Percentiles rank a stretch among this genome's conserved stretches.
Conservation (phyloP, 1,140 invertebrate species). For the Drosophila parvula region DNA sequence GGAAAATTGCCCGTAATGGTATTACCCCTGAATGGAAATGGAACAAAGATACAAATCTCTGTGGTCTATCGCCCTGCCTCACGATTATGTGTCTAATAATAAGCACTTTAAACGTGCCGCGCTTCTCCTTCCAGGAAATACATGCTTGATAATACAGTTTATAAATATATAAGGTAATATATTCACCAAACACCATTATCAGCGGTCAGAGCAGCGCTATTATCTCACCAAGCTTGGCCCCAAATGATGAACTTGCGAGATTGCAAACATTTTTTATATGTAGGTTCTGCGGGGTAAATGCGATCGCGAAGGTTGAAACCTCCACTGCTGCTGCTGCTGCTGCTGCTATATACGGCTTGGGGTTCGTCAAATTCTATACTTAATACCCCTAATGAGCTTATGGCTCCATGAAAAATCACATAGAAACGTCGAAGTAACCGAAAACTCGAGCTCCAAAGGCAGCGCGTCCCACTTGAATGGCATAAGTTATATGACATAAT, state of each 20-base stretch:
- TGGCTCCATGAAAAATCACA: conserved; percentile 14
- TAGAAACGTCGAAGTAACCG: conserved; percentile 25
- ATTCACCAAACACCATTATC: conserved; percentile 12
- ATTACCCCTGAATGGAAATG: conserved; percentile 38
- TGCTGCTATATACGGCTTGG: too few relatives aligned
- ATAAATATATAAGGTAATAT: conserved; percentile 6
- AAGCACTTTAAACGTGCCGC: neutral
- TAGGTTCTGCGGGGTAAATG: conserved; percentile 5
- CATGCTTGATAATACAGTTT: neutral
- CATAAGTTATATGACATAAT: conserved; percentile 55
- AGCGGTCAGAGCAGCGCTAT: neutral
- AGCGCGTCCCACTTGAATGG: conserved; percentile 29
- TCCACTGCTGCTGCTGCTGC: neutral
- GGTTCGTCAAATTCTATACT: conserved; percentile 12
- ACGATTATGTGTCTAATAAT: conserved; percentile 17
- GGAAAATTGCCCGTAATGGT: conserved; percentile 26
- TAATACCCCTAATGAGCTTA: conserved; percentile 31
- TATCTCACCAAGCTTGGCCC: conserved; percentile 18
- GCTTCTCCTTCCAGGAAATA: conserved; percentile 15
- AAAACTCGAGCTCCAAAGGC: conserved; percentile 10
- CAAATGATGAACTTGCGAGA: conserved; percentile 23
- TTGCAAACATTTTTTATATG: neutral
- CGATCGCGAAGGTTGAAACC: conserved; percentile 16
- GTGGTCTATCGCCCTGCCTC: neutral
- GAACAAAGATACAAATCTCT: conserved; percentile 22